Percentiles rank a stretch among this genome's conserved stretches.
phyloP scores from a whole-genome alignment of 2,888 invertebrate species.

The Drosophila meridiana region DNA sequence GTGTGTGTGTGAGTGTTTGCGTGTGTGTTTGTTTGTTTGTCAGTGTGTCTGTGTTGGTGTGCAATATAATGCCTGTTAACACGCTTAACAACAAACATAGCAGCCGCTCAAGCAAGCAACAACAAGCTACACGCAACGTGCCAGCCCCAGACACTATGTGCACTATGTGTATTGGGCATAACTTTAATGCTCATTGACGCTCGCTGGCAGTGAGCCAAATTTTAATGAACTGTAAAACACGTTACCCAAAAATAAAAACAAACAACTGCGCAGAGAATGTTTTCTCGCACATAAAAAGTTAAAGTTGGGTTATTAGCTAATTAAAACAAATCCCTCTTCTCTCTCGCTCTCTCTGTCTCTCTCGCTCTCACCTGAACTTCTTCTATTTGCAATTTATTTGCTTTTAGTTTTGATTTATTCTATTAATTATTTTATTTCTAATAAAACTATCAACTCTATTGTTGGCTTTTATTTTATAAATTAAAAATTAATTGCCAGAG shows the following conservation, averaged over 20 bases:
- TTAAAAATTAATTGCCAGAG: background rate
- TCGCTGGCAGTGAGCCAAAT: conserved; percentile 76
- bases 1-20: conserved; percentile 13
- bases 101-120: conserved; percentile 4
- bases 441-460: background rate
- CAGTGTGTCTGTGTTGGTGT: conserved; percentile 39
- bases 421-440: background rate
- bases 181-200: conserved; percentile 76
- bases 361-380: background rate
- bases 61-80: conserved; percentile 77
- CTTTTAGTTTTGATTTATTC: background rate
- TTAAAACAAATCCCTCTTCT: conserved; percentile 6
- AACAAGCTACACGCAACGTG: conserved; percentile 52
- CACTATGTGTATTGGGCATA: conserved; percentile 68
- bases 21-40: background rate
- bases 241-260: conserved; percentile 24
- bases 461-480: background rate
- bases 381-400: background rate
- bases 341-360: background rate
- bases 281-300: conserved; percentile 3
- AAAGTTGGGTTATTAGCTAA: conserved; percentile 26
- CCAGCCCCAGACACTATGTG: conserved; percentile 51
- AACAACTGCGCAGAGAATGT: conserved; percentile 2
- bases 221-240: conserved; percentile 73
- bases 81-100: conserved; percentile 77